These are phyloP conservation scores for Psittacus erithacus DNA, from an alignment of 2,113 vertebrate genomes.

Conservation along the genomic window DNA sequence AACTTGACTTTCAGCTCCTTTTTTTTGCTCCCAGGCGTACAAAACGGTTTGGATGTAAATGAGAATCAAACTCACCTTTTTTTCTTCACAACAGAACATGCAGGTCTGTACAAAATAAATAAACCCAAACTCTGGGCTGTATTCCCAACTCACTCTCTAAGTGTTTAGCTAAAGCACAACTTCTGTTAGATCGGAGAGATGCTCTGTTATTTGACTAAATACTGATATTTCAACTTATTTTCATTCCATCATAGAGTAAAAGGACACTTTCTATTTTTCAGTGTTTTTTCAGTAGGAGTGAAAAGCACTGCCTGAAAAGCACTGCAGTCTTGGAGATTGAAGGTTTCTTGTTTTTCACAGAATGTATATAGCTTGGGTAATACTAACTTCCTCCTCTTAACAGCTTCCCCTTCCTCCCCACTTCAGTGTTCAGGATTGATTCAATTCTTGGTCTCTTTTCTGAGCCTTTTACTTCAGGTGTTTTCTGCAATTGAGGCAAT, in stretches of 20 bases:
- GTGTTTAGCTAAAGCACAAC: constrained; percentile 7
- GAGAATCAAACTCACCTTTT: constrained; percentile 1
- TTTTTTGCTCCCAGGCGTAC: neutral
- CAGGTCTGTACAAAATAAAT: neutral
- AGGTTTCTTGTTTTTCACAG: constrained; percentile 22
- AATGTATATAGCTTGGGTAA: neutral
- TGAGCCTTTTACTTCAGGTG: neutral
- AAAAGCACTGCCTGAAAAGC: neutral
- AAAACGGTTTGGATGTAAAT: neutral
- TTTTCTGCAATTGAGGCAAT: neutral
- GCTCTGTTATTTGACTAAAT: constrained; percentile 32
- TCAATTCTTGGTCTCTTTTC: neutral
- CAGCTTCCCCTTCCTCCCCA: neutral
- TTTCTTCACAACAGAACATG: neutral
- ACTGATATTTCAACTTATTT: constrained; percentile 38
- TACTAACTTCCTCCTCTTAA: neutral
- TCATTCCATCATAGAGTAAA: neutral
- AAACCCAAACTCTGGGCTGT: neutral
- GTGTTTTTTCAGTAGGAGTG: constrained; percentile 7
- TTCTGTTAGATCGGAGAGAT: neutral
- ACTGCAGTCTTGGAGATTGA: neutral
- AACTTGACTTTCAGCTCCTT: neutral
- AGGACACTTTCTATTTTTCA: constrained; percentile 22
- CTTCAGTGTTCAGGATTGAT: neutral
- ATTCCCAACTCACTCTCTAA: constrained; percentile 2